Evolutionary conservation across 2,113 vertebrate genomes (phyloP), one percentile per base, ranked within the genome.

Genomic region (Phyllostomus discolor): DNA sequence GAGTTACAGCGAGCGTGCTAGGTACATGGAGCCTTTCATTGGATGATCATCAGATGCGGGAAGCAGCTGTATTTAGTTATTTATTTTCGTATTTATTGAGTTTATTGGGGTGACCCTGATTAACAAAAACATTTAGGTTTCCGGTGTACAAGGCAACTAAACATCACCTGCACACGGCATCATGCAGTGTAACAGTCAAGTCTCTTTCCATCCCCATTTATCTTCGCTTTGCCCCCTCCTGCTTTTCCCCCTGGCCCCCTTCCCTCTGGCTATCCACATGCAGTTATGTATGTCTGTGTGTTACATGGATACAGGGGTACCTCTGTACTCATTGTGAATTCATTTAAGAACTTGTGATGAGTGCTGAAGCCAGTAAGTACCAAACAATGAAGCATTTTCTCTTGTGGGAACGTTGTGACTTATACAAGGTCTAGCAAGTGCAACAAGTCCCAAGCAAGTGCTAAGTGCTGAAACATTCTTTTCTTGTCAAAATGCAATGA

Each of bases 11-110:
- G 26, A 64, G 33, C 38, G 1, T 16, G 1, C 33, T 86, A 8
- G 15, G 2, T 59, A 6, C 41, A 5, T 26, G 3, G 48, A 41
- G 35, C 0, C 24, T 0, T 6, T 17, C 19, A 11, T 16, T 46
- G 50, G 10, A 19, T 38, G 26, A 12, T 59, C 33, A 54, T 59
- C 75, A 75, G 43, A 31, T 35, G 8, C 28, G 59, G 48, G 41
- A 91, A 62, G 24, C 2, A 43, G 19, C 28, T 76, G 35, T 4
- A 33, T 91, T 84, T 33, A 9, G 11, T n/a, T 66, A n/a, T 66
- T n/a, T 67, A 17, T 67, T 66, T 15, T 66, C 59, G 28, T 64
- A 70, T 69, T 69, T 69, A 20, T 38, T 70, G n/a, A 38, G 19
- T 70, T 70, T 38, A 22, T 38, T 38, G 67, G 9, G 20, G 67